Percentiles rank a stretch among this genome's conserved stretches.
These are phyloP conservation scores for Leptopilina drosophilae DNA, from an alignment of 2,888 invertebrate genomes.

Conservation along the genomic window DNA sequence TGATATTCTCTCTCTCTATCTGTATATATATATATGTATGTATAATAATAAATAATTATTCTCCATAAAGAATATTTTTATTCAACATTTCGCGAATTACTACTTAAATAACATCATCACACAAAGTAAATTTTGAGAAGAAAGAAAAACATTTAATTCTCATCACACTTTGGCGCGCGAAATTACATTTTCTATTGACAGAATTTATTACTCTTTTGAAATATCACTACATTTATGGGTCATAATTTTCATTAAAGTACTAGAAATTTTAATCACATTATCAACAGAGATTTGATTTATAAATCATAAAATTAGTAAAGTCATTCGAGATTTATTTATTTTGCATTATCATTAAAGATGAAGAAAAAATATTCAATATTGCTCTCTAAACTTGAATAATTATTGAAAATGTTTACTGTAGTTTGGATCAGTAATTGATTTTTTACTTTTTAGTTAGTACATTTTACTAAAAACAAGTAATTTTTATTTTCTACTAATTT, in stretches of 20 bases:
- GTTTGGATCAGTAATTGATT: too few relatives aligned
- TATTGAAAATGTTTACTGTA: too few relatives aligned
- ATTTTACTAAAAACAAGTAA: too few relatives aligned
- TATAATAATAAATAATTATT: too few relatives aligned
- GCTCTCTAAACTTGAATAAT: too few relatives aligned
- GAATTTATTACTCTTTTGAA: constrained; percentile 30
- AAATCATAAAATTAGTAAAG: background rate
- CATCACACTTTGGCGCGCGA: background rate
- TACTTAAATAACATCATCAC: background rate
- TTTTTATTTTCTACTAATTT: too few relatives aligned
- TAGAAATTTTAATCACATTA: background rate
- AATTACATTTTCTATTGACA: constrained; percentile 7
- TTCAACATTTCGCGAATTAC: background rate
- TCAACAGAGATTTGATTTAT: background rate
- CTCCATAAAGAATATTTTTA: background rate
- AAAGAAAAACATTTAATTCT: background rate
- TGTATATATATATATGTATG: too few relatives aligned
- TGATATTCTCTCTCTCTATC: too few relatives aligned
- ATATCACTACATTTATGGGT: constrained; percentile 7
- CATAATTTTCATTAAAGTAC: background rate
- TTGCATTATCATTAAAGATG: too few relatives aligned
- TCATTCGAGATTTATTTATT: too few relatives aligned
- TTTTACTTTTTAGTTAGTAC: too few relatives aligned
- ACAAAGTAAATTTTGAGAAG: background rate
- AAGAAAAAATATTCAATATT: too few relatives aligned